Evolutionary conservation across 2,888 invertebrate species (phyloP).

Genomic region (Leptura quadrifasciata): DNA sequence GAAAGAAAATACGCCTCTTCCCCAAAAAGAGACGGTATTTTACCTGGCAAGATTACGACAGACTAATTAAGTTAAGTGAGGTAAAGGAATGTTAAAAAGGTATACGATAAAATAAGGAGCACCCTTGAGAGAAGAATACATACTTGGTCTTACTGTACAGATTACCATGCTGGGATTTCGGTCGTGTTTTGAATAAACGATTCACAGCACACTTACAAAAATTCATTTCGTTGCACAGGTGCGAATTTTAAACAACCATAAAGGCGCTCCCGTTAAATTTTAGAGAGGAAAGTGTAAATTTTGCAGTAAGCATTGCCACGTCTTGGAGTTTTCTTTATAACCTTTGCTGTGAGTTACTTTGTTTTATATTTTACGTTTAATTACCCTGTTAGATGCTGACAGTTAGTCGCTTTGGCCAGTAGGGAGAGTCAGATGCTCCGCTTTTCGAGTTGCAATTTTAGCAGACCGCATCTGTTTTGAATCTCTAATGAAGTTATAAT

Average conservation of each 20-base stretch:
- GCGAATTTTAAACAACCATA: constrained; percentile 33
- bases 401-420: not conserved
- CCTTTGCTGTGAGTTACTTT: not conserved
- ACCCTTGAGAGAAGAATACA: constrained; percentile 35
- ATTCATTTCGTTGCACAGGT: constrained; percentile 34
- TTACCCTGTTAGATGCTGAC: not conserved
- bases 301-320: not conserved
- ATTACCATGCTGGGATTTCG: constrained; percentile 44
- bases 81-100: constrained; percentile 38
- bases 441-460: not conserved
- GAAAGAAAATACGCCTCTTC: constrained; percentile 21
- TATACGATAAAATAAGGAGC: constrained; percentile 35
- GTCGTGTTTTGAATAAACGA: constrained; percentile 45
- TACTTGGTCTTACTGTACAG: constrained; percentile 35
- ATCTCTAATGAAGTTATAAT: not conserved
- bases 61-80: constrained; percentile 37
- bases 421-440: not conserved
- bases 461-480: constrained; percentile 1
- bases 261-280: constrained; percentile 1
- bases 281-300: not conserved
- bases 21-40: constrained; percentile 26
- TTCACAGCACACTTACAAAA: constrained; percentile 23
- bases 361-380: not conserved
- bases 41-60: constrained; percentile 31
- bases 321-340: not conserved